phyloP scores from a whole-genome alignment of 2,797 vertebrate species.

The Agapornis canus region DNA sequence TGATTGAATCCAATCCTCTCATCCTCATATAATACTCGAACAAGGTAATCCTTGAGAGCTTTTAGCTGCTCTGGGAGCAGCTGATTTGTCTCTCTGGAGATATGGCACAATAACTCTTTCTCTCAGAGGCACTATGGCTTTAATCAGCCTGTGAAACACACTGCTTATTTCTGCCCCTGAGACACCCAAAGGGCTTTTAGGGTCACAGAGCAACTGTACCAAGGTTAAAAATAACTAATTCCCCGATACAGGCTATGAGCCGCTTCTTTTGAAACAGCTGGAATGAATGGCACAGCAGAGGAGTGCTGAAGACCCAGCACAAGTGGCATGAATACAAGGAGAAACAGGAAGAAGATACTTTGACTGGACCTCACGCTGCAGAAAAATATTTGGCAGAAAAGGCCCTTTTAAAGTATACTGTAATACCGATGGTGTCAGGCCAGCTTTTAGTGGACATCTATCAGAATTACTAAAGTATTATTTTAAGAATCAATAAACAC shows the following conservation, averaged over 20 bases:
- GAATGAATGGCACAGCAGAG: not conserved
- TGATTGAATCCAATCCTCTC: not conserved
- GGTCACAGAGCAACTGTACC: not conserved
- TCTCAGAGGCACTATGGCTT: not conserved
- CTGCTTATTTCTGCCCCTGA: not conserved
- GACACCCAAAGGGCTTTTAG: not conserved
- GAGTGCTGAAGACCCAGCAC: not conserved
- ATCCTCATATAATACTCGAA: not conserved
- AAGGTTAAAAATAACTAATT: conserved; percentile 38
- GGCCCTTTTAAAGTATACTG: not conserved
- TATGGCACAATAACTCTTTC: not conserved
- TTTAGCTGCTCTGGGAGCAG: not conserved
- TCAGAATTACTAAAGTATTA: not conserved
- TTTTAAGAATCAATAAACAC: conserved; percentile 17
- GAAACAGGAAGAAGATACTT: not conserved
- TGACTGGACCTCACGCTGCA: not conserved
- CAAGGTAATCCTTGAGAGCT: not conserved
- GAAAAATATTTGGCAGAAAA: not conserved
- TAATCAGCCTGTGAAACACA: not conserved
- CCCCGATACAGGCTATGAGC: not conserved
- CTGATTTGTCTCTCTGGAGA: not conserved
- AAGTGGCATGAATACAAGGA: not conserved
- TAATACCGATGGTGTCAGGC: not conserved
- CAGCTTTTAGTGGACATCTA: not conserved
- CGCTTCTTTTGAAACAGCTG: conserved; percentile 13